Evolutionary conservation across 2,888 invertebrate species (phyloP), one percentile per base, ranked within the genome.

Genomic region (Agonum fuliginosum): DNA sequence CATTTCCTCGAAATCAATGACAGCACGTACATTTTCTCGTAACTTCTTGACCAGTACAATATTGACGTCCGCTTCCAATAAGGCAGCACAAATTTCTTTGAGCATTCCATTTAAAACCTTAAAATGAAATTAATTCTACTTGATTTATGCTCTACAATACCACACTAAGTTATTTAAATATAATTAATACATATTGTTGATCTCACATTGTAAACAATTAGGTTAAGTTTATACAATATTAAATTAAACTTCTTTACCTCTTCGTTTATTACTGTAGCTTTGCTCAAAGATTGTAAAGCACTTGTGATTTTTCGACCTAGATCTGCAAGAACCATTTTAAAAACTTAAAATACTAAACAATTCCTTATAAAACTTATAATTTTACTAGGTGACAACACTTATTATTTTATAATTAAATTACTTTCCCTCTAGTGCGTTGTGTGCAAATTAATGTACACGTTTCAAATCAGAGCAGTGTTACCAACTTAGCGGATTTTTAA

Each of bases 1-100:
- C 97, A 99, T 99, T 86, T 99, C 99, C 85, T 99, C 99, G 87
- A 99, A 99, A 88, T 99, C 98, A 86, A 99, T 99, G 80, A 97
- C 97, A 58, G 95, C 92, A 78, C 97, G 92, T 24, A 99, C 98
- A 97, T 99, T 99, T 88, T 99, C 98, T 81, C 98, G 91, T 46
- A 99, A 90, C 86, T 96, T 94, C 87, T 98, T 98, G 0, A 99
- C 99, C 82, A 99, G 89, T 82, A 94, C 92, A 82, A 99, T 97
- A 88, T 99, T 99, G 48, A 95, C 95, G 91, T 99, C 99, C 82
- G 99, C 97, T 90, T 99, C 99, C 79, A 99, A 89, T 78, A 99
- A 89, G 14, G 99, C 99, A 78, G 96, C 94, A 87, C 98, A 98
- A 85, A 99, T 97, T 88, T 99, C 98, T 88, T 99, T 99, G 71